Evolutionary conservation across 92 coral and sea anemone species (phyloP).

Genomic region (Heliopora coerulea): DNA sequence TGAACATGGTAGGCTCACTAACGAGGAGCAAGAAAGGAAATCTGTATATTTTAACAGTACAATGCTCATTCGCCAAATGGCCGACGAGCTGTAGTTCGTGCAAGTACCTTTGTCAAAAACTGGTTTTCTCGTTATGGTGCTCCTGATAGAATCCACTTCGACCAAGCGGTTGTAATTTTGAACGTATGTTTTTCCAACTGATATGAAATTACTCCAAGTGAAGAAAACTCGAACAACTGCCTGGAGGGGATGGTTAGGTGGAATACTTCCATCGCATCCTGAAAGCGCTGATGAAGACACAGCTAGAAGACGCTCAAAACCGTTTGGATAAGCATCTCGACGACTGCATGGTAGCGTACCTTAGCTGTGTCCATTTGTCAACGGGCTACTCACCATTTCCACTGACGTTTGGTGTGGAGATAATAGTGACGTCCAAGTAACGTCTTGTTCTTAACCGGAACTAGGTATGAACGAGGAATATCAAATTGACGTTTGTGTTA

Average conservation of each 20-base stretch:
- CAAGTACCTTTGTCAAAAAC: slow-evolving; percentile 45
- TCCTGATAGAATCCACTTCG: slow-evolving; percentile 51
- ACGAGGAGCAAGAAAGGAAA: slow-evolving; percentile 51
- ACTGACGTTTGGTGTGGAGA: slow-evolving; percentile 50
- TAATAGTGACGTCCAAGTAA: background rate
- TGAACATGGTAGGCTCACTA: slow-evolving; percentile 33
- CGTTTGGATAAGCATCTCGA: slow-evolving; percentile 56
- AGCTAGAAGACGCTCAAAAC: slow-evolving; percentile 32
- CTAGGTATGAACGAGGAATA: too few species aligned
- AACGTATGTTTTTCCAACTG: slow-evolving; percentile 35
- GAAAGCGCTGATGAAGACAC: slow-evolving; percentile 33
- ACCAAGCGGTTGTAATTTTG: slow-evolving; percentile 64
- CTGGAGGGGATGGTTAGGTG: slow-evolving; percentile 49
- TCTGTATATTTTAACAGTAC: slow-evolving; percentile 41
- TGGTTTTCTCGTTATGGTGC: slow-evolving; percentile 56
- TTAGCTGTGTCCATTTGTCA: slow-evolving; percentile 42
- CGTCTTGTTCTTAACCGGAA: too few species aligned
- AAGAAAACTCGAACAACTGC: slow-evolving; percentile 50
- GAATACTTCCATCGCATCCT: slow-evolving; percentile 35
- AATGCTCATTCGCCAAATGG: slow-evolving; percentile 59
- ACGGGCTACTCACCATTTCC: slow-evolving; percentile 50
- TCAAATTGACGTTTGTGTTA: background rate
- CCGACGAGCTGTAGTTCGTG: slow-evolving; percentile 47
- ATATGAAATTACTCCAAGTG: slow-evolving; percentile 46
- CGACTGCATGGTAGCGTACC: slow-evolving; percentile 51